phyloP scores from a whole-genome alignment of 2,888 invertebrate species.

The Nemotelus pantherinus region DNA sequence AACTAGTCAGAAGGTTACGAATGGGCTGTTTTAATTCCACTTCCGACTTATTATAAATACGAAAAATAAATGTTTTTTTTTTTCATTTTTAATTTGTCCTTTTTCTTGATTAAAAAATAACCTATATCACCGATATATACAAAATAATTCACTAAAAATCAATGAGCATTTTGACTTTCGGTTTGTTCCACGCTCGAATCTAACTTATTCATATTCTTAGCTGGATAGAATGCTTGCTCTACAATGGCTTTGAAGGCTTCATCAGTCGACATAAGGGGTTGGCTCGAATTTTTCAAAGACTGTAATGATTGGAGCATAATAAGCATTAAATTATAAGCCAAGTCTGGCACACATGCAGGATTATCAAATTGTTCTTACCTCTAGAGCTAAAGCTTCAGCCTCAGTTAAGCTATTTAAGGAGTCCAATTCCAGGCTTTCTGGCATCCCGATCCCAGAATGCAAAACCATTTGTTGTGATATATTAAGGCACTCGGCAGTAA shows the following conservation, averaged over 20 bases:
- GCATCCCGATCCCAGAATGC: conserved; percentile 64
- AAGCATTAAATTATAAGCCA: background rate
- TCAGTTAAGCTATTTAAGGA: conserved; percentile 60
- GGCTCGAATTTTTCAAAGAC: conserved; percentile 61
- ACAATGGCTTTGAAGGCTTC: conserved; percentile 63
- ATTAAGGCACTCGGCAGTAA: conserved; percentile 63
- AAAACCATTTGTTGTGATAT: conserved; percentile 64
- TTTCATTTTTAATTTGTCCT: conserved; percentile 14
- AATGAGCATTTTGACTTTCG: too few relatives aligned
- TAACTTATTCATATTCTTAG: conserved; percentile 12
- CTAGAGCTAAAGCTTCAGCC: conserved; percentile 61
- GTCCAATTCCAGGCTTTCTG: conserved; percentile 59
- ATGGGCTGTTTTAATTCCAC: background rate
- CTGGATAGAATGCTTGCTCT: conserved; percentile 56
- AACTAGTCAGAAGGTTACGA: conserved; percentile 26
- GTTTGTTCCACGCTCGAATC: background rate
- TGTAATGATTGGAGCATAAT: conserved; percentile 56
- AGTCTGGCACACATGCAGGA: background rate
- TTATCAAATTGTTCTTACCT: conserved; percentile 53
- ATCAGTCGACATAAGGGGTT: conserved; percentile 62
- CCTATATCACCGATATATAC: background rate
- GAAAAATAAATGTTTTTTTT: conserved; percentile 3
- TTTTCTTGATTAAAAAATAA: conserved; percentile 7
- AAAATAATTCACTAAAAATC: background rate
- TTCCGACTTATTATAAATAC: background rate